Evolutionary conservation across 2,797 vertebrate species (phyloP).

Genomic region (Cottoperca gobio): DNA sequence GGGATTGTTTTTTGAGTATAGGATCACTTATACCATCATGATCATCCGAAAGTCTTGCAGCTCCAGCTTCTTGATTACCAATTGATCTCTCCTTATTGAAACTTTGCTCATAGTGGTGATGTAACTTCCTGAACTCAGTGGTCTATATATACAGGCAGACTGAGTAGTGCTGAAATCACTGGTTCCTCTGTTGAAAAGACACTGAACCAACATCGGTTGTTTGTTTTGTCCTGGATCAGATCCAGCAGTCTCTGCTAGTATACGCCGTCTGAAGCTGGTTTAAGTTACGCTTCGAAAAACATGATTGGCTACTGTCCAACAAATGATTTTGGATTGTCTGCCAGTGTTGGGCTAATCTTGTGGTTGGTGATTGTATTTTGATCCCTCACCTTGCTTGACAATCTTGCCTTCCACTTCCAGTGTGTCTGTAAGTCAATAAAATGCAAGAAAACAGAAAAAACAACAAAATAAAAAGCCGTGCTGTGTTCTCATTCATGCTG

Average conservation of each 20-base stretch:
- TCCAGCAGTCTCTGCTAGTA: slow-evolving; percentile 39
- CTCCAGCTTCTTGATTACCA: not conserved
- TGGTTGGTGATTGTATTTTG: slow-evolving; percentile 36
- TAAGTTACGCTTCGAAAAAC: slow-evolving; percentile 54
- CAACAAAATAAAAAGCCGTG: not conserved
- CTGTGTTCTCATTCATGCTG: not conserved
- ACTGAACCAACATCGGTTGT: slow-evolving; percentile 36
- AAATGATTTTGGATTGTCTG: slow-evolving; percentile 46
- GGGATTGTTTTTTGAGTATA: not conserved
- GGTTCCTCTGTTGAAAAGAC: slow-evolving; percentile 32
- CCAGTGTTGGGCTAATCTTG: slow-evolving; percentile 26
- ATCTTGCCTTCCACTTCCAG: slow-evolving; percentile 19
- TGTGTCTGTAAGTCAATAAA: not conserved
- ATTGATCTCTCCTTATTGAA: not conserved
- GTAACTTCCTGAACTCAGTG: not conserved
- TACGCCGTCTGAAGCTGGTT: slow-evolving; percentile 52
- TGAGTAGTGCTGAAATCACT: slow-evolving; percentile 2
- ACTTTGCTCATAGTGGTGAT: not conserved
- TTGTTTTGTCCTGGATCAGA: slow-evolving; percentile 55
- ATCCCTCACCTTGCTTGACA: slow-evolving; percentile 22
- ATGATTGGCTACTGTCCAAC: slow-evolving; percentile 53
- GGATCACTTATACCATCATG: not conserved
- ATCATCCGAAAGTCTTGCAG: not conserved
- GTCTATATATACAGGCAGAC: not conserved
- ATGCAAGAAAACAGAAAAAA: not conserved